phyloP scores from a whole-genome alignment of 2,797 vertebrate species.

The Vipera ursinii region DNA sequence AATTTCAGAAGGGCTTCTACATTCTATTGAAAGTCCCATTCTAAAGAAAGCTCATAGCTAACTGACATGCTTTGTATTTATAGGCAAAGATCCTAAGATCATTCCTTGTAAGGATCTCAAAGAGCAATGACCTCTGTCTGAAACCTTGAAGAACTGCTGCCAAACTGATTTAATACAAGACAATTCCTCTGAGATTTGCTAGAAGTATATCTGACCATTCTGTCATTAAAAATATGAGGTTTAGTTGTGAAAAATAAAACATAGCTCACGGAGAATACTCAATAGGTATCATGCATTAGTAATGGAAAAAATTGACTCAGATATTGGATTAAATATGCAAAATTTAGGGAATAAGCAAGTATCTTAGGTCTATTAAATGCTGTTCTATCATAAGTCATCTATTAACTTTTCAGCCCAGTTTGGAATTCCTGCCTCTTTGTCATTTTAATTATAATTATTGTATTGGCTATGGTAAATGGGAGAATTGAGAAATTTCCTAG shows the following conservation, averaged over 20 bases:
- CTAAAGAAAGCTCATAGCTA: not conserved
- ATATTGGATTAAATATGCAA: not conserved
- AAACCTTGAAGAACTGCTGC: not conserved
- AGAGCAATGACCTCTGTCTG: constrained; percentile 1
- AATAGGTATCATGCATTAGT: not conserved
- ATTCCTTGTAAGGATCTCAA: not conserved
- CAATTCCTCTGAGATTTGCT: not conserved
- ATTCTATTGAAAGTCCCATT: not conserved
- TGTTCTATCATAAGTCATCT: not conserved
- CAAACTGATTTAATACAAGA: not conserved
- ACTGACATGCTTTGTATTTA: not conserved
- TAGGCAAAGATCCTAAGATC: not conserved
- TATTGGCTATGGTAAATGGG: not conserved
- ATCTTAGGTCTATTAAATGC: not conserved
- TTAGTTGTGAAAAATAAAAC: not conserved
- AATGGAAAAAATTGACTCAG: not conserved
- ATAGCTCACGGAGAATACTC: not conserved
- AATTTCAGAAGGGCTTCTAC: not conserved
- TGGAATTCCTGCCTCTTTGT: not conserved
- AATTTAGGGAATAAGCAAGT: not conserved
- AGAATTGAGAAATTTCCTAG: not conserved
- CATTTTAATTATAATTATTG: not conserved
- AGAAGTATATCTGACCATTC: not conserved
- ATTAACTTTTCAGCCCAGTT: not conserved
- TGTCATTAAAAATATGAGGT: constrained; percentile 5